Base-by-base conservation (phyloP, 64 coral and sea anemone genomes). In the Montipora foliosa region DNA sequence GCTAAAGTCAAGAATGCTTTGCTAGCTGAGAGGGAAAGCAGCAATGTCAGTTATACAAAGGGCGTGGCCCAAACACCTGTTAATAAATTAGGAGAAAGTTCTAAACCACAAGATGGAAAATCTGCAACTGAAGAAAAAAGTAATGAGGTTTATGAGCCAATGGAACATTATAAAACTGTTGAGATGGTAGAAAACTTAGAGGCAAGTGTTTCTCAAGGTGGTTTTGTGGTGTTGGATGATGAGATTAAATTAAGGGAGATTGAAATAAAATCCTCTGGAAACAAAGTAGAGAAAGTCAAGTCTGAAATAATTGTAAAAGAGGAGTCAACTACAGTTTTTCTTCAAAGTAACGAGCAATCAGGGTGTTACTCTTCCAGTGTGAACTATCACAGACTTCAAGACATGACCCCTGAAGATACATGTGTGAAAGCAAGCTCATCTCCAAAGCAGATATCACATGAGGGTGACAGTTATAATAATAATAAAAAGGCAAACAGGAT, bases 1-100 rank as follows among this genome's bases (percentile, higher is more conserved):
- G 92, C 89, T 14, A 98, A 95, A 21, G 95, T 98, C 37, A 98
- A 92, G 66, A 73, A 53, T 25, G 45, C 70, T 25, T 92, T 69
- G 80, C 19, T 75, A 60, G 81, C 37, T 44, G 72, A 84, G 2
- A 86, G 66, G 82, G 19, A 7, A 12, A 50, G 17, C 46, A 86
- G 19, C 20, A 15, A 22, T 3, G 16, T 49, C 15, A 86, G 66
- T 71, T 5, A 49, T 13, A 46, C 14, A 78, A 46, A 49, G 76
- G 76, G 15, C 3, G 20, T 16, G 76, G 12, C 15, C 14, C 15
- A 17, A 16, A n/a, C 10, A 46, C 47, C 45, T 78, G 47, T 17
- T 78, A 4, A 17, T 49, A 16, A 78, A 15, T 53, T 19, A 21
- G 45, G 29, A 75, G 10, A 2, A 59, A 49, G 9, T 55, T 52